phyloP scores from a whole-genome alignment of 2,888 invertebrate species.

The Tachystola acroxantha region DNA sequence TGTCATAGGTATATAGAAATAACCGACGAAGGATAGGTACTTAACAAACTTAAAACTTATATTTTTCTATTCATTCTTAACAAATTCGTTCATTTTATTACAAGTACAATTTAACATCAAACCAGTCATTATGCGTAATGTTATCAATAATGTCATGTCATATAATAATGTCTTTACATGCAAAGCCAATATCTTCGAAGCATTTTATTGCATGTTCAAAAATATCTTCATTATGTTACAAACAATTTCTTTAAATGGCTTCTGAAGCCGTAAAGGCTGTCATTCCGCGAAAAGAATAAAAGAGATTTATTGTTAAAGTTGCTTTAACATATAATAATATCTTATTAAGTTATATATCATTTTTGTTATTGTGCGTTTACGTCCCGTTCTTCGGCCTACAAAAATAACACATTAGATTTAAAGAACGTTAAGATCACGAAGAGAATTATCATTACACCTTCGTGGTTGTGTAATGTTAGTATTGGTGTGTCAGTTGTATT shows the following conservation, averaged over 20 bases:
- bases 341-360: constrained; percentile 21
- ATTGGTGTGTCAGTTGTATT: constrained; percentile 11
- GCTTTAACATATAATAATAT: constrained; percentile 38
- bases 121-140: no score
- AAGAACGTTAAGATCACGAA: constrained; percentile 1
- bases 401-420: constrained; percentile 1
- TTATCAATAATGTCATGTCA: constrained; percentile 6
- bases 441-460: background rate
- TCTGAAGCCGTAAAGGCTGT: constrained; percentile 49
- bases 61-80: no score
- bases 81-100: no score
- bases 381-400: constrained; percentile 3
- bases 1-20: constrained; percentile 45
- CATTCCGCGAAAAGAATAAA: constrained; percentile 50
- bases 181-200: constrained; percentile 16
- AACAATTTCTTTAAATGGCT: constrained; percentile 46
- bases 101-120: no score
- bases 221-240: constrained; percentile 35
- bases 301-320: constrained; percentile 54
- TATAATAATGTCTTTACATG: constrained; percentile 6
- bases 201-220: constrained; percentile 31
- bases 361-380: constrained; percentile 2
- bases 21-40: no score
- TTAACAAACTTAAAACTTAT: no score
- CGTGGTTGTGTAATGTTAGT: constrained; percentile 1